Base-by-base conservation (phyloP, 2,113 vertebrate genomes). In the Corvus moneduloides region DNA sequence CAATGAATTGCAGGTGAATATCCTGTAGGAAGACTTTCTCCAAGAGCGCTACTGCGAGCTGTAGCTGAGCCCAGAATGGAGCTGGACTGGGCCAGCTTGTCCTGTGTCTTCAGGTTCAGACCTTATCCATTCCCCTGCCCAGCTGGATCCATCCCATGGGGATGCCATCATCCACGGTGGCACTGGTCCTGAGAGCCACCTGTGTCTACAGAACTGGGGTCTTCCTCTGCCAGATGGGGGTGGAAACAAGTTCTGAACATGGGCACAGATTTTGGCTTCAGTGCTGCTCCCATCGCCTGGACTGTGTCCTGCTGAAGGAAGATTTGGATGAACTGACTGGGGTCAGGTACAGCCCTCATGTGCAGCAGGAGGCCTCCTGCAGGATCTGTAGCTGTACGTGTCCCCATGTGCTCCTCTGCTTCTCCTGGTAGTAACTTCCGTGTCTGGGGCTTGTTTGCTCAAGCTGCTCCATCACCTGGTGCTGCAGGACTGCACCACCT, bases 271-370 rank as follows among this genome's bases (percentile, higher is more conserved):
- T 61, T 52, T 10, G 8, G 46, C 63, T 85, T 24, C 0, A 1
- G 37, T 78, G 61, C 75, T 27, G 20, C 20, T 71, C 18, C 62
- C 4, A 1, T 39, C 16, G 11, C 12, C 73, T 46, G 41, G 44
- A 27, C 33, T 1, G 3, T 51, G 73, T 55, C 67, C 28, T 76
- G 49, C 43, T 54, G 52, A 37, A 72, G 62, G 21, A 67, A 15
- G 18, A 19, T 48, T 52, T 64, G 73, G 44, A 63, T 73, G 33
- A 37, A 3, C 55, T 41, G 62, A 7, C 68, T 80, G 39, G 28
- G 54, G 19, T 44, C 46, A 12, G 28, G 19, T 44, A 41, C 0
- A 0, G 26, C 19, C 7, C 23, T 82, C 4, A 1, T 3, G 7
- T 69, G 74, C 89, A 72, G 63, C 6, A 23, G 59, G 49, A 68